A percentile compares a stretch with the other conserved stretches of the same genome.
These are phyloP conservation scores for Plecturocebus donacophilus DNA, from an alignment of 2,113 vertebrate species.

Conservation along the genomic window DNA sequence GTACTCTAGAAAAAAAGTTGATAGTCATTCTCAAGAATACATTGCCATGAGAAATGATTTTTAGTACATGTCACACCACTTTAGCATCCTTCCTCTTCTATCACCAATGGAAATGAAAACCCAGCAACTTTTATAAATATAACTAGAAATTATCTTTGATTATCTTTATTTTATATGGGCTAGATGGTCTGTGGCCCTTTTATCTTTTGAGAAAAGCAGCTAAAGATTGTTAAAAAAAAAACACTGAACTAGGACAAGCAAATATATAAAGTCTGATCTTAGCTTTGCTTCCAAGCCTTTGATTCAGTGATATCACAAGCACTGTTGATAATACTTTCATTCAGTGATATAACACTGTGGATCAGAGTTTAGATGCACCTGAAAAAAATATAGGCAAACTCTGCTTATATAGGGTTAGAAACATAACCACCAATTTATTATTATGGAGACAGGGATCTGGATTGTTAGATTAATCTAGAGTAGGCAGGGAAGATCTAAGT, in stretches of 20 bases:
- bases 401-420: background rate
- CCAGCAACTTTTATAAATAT: background rate
- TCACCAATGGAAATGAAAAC: constrained; percentile 41
- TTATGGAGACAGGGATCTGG: background rate
- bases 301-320: background rate
- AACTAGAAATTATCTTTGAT: constrained; percentile 46
- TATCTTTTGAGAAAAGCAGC: constrained; percentile 21
- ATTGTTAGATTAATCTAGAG: background rate
- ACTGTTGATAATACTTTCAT: background rate
- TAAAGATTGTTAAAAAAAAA: constrained; percentile 37
- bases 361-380: background rate
- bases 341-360: background rate
- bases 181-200: constrained; percentile 43
- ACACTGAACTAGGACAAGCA: background rate
- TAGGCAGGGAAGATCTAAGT: background rate
- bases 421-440: background rate
- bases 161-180: constrained; percentile 43
- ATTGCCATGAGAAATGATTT: constrained; percentile 26
- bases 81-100: constrained; percentile 20
- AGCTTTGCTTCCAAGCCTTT: background rate
- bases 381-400: background rate
- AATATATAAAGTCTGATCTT: constrained; percentile 10
- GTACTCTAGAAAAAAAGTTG: background rate
- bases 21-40: constrained; percentile 2
- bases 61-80: background rate